These are phyloP conservation scores for Halichondria panicea DNA, from an alignment of 37 sponge, comb jelly and placozoan genomes.

Conservation along the genomic window DNA sequence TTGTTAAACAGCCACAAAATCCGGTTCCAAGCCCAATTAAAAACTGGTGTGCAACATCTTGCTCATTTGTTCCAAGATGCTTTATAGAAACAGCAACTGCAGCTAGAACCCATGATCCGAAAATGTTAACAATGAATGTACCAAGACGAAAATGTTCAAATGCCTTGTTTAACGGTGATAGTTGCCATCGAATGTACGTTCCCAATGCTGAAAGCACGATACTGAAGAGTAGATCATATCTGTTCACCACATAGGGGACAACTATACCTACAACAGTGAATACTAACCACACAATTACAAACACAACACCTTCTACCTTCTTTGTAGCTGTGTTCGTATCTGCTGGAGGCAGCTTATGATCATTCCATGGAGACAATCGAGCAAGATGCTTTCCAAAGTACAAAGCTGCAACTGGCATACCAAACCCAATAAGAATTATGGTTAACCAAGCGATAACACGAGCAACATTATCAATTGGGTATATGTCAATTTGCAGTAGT, in stretches of 20 bases:
- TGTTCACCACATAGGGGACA: neutral
- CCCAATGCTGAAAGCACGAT: constrained; percentile 33
- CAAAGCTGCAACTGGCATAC: constrained; percentile 44
- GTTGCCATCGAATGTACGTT: constrained; percentile 53
- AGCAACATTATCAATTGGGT: constrained; percentile 14
- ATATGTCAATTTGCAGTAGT: constrained; percentile 23
- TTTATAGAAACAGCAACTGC: neutral
- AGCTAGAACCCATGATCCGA: constrained; percentile 37
- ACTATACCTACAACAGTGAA: constrained; percentile 6
- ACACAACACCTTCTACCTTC: neutral
- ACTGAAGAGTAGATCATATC: constrained; percentile 36
- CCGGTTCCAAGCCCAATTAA: constrained; percentile 46
- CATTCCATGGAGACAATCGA: constrained; percentile 27
- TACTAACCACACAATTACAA: constrained; percentile 15
- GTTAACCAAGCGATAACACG: constrained; percentile 41
- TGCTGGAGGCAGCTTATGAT: neutral
- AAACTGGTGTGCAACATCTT: neutral
- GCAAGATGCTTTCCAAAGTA: constrained; percentile 41
- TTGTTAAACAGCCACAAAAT: constrained; percentile 72
- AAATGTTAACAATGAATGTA: constrained; percentile 55
- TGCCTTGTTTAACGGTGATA: constrained; percentile 30
- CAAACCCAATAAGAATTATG: constrained; percentile 46
- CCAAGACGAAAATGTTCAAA: constrained; percentile 45
- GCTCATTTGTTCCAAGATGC: neutral
- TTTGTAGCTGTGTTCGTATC: neutral